These are phyloP conservation scores for Peromyscus maniculatus DNA, from an alignment of 2,113 vertebrate species.

Conservation along the genomic window DNA sequence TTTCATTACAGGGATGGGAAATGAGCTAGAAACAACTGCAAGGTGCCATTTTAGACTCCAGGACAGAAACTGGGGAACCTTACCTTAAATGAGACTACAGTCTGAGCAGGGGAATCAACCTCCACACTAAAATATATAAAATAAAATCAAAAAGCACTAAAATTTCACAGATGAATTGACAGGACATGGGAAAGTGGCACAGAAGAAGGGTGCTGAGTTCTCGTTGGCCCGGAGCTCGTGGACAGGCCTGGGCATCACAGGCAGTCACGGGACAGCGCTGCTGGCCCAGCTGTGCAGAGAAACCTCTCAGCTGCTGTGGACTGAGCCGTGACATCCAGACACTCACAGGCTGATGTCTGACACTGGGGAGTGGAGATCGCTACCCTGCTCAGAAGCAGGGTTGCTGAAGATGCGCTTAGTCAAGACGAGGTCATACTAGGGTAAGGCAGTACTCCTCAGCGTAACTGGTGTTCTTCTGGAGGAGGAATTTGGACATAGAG, in stretches of 20 bases:
- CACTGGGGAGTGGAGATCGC: not conserved
- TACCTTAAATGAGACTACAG: not conserved
- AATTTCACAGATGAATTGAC: not conserved
- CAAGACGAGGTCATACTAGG: not conserved
- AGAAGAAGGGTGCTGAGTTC: not conserved
- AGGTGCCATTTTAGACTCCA: not conserved
- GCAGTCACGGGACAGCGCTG: fast-evolving
- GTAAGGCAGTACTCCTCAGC: fast-evolving
- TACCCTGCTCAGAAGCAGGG: not conserved
- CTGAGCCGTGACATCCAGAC: not conserved
- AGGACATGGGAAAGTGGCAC: not conserved
- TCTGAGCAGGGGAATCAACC: not conserved
- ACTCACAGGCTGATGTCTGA: not conserved
- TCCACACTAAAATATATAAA: not conserved
- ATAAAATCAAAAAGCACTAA: not conserved
- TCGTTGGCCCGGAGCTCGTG: too few relatives aligned
- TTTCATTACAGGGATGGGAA: not conserved
- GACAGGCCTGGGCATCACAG: not conserved
- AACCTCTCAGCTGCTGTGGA: not conserved
- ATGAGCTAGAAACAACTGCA: not conserved
- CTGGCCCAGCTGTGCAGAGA: fast-evolving
- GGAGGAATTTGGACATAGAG: not conserved
- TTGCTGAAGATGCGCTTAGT: too few relatives aligned
- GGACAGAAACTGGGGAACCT: not conserved
- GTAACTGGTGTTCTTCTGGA: not conserved